Evolutionary conservation across 2,113 vertebrate species (phyloP).

Genomic region (Orthonyx spaldingii): DNA sequence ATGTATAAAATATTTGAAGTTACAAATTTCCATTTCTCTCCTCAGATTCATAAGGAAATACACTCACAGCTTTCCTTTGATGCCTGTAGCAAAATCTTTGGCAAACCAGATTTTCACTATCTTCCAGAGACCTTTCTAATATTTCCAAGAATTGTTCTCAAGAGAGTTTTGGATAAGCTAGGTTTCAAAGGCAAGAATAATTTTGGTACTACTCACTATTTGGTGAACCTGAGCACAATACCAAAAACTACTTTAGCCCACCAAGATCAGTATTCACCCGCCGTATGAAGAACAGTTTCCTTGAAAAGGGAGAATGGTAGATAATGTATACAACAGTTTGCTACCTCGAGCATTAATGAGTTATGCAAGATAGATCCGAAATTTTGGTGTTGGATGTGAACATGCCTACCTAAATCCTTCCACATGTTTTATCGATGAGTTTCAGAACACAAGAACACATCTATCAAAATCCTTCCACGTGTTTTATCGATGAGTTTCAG

Average conservation of each 20-base stretch:
- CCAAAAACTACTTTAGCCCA: not conserved
- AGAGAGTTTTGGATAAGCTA: not conserved
- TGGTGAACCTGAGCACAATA: not conserved
- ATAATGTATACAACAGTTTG: not conserved
- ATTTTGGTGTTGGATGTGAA: not conserved
- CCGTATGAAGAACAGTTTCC: not conserved
- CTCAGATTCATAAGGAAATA: not conserved
- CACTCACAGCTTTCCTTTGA: not conserved
- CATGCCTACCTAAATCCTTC: not conserved
- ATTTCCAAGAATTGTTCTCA: not conserved
- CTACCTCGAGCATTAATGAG: not conserved
- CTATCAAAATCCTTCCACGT: not conserved
- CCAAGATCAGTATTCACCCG: not conserved
- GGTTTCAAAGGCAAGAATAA: not conserved
- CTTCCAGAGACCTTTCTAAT: not conserved
- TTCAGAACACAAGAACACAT: not conserved
- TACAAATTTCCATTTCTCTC: not conserved
- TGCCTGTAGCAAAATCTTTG: not conserved
- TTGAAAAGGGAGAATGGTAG: not conserved
- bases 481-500: not conserved
- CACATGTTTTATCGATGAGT: rapidly evolving
- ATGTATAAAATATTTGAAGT: not conserved
- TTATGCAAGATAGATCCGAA: not conserved
- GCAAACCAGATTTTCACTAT: not conserved
- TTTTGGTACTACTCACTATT: not conserved